Conservation (phyloP, 30 jellyfish, hydroid and myxozoan species). For the Phacellophora camtschatica region DNA sequence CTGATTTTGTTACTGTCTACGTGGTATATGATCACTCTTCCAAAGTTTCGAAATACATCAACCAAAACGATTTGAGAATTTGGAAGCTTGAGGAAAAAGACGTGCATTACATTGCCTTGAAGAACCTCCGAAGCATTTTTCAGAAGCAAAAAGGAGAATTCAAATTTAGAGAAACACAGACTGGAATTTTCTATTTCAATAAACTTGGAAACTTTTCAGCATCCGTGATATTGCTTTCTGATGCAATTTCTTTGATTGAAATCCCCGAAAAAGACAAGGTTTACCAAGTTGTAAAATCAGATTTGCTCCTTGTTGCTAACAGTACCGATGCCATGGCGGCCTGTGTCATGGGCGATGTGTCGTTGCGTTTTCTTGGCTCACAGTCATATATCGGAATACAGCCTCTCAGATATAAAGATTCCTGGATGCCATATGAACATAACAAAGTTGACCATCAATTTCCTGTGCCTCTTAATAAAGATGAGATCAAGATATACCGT, state of each 20-base stretch:
- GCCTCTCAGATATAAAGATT: conserved; percentile 19
- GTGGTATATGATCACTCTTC: conserved; percentile 7
- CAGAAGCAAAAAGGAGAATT: background rate
- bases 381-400: conserved; percentile 12
- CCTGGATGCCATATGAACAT: conserved; percentile 47
- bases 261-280: background rate
- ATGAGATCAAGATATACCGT: conserved; percentile 44
- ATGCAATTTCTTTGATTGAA: background rate
- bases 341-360: conserved; percentile 56
- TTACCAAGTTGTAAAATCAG: conserved; percentile 21
- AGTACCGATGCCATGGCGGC: conserved; percentile 63
- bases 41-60: conserved; percentile 5
- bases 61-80: conserved; percentile 22
- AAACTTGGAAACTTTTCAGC: conserved; percentile 64
- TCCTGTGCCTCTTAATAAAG: conserved; percentile 58
- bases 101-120: conserved; percentile 1
- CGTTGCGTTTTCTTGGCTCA: conserved; percentile 13
- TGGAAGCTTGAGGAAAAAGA: conserved; percentile 52
- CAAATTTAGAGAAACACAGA: conserved; percentile 25
- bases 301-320: conserved; percentile 35
- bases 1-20: conserved; percentile 36
- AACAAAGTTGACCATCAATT: conserved; percentile 59
- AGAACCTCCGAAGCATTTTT: background rate
- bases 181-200: conserved; percentile 21
- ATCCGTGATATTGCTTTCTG: conserved; percentile 19